A percentile compares a stretch with the other conserved stretches of the same genome.
phyloP scores from a whole-genome alignment of 2,888 invertebrate species.

The Apodemia duryi region DNA sequence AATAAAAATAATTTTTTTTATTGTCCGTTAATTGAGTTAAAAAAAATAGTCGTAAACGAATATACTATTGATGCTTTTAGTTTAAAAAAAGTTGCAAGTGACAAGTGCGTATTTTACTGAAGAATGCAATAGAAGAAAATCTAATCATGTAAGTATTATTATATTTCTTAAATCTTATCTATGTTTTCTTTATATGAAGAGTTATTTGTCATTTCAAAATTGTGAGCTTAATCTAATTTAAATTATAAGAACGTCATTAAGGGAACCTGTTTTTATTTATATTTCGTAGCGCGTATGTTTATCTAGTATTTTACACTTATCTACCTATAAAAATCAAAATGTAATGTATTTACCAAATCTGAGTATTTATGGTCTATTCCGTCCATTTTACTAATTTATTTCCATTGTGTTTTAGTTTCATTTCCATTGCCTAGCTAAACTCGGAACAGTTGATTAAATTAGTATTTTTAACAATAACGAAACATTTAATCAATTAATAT shows the following conservation, averaged over 20 bases:
- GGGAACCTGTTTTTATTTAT: neutral
- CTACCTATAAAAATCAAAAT: neutral
- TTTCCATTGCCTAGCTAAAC: too few relatives aligned
- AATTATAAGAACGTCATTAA: neutral
- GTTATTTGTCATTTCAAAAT: neutral
- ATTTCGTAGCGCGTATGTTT: neutral
- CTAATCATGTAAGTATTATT: constrained; percentile 7
- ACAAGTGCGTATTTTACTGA: constrained; percentile 5
- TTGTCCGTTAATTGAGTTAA: neutral
- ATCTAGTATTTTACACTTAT: neutral
- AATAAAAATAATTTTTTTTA: neutral
- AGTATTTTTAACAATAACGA: too few relatives aligned
- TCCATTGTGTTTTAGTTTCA: too few relatives aligned
- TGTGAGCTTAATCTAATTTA: neutral
- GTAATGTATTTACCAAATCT: neutral
- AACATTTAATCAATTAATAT: too few relatives aligned
- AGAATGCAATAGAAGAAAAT: constrained; percentile 10
- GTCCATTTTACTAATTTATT: too few relatives aligned
- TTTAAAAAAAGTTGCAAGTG: neutral
- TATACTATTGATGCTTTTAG: neutral
- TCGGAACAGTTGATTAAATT: too few relatives aligned
- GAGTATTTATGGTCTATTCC: neutral
- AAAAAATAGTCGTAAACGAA: neutral
- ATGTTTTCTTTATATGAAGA: neutral
- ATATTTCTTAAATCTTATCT: neutral